Conservation (phyloP, 2,797 vertebrate genomes). For the Fistularia tabacaria region DNA sequence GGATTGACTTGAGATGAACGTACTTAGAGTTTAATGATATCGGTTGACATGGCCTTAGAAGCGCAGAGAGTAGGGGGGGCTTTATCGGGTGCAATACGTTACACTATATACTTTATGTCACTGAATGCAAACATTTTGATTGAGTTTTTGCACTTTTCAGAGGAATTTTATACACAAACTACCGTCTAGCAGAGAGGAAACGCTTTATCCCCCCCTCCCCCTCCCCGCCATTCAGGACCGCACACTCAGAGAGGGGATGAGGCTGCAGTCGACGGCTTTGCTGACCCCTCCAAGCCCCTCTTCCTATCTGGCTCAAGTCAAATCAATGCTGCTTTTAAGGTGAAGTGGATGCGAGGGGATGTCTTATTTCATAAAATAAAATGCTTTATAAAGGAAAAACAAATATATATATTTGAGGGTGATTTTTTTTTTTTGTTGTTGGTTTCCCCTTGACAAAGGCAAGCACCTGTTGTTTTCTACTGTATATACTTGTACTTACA, state of each 20-base stretch:
- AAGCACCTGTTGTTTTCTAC: conserved; percentile 57
- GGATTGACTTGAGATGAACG: conserved; percentile 15
- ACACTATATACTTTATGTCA: conserved; percentile 22
- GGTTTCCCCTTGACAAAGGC: conserved; percentile 17
- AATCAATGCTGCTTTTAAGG: conserved; percentile 51
- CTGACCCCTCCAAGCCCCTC: conserved; percentile 13
- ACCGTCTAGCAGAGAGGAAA: conserved; percentile 37
- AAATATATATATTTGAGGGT: conserved; percentile 50
- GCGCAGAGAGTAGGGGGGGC: conserved; percentile 9
- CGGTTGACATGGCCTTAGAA: conserved; percentile 59
- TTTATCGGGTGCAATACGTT: conserved; percentile 38
- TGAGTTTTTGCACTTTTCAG: conserved; percentile 55
- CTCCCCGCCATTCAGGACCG: not conserved
- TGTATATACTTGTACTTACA: conserved; percentile 71
- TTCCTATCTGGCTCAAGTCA: conserved; percentile 27
- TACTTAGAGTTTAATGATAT: conserved; percentile 3
- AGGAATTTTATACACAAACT: conserved; percentile 40
- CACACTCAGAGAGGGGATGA: not conserved
- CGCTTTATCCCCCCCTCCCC: conserved; percentile 12
- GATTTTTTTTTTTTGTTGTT: conserved; percentile 3
- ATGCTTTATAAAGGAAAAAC: conserved; percentile 55
- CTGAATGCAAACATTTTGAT: conserved; percentile 38
- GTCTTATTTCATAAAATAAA: conserved; percentile 45
- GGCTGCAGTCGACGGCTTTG: not conserved
- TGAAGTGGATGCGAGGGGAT: conserved; percentile 25